phyloP scores from a whole-genome alignment of 2,113 vertebrate species.

The Apodemus sylvaticus region DNA sequence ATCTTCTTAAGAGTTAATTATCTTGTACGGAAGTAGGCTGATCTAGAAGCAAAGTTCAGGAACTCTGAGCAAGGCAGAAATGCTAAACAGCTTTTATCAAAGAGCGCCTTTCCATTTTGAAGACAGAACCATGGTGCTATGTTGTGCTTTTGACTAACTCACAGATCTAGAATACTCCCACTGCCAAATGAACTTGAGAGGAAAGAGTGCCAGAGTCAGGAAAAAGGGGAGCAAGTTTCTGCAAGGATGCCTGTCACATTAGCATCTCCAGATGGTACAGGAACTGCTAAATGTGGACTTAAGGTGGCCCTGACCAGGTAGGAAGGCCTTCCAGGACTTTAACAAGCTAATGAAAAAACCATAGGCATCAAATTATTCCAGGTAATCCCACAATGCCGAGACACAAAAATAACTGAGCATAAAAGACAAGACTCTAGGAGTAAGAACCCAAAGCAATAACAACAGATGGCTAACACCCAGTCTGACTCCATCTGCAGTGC shows the following conservation, averaged over 20 bases:
- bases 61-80: background rate
- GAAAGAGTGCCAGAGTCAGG: background rate
- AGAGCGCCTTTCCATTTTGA: background rate
- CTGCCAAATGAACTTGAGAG: background rate
- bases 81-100: background rate
- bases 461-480: slow-evolving; percentile 52
- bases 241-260: background rate
- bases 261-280: background rate
- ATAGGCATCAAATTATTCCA: slow-evolving; percentile 19
- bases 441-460: slow-evolving; percentile 59
- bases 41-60: background rate
- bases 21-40: background rate
- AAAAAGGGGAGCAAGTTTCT: background rate
- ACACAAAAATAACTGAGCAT: slow-evolving; percentile 56
- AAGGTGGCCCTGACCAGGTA: background rate
- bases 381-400: slow-evolving; percentile 33
- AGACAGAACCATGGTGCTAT: background rate
- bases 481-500: slow-evolving; percentile 40
- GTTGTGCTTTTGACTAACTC: background rate
- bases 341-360: slow-evolving; percentile 50
- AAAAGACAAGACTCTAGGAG: slow-evolving; percentile 58
- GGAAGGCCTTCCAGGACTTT: background rate
- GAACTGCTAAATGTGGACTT: background rate
- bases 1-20: background rate
- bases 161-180: background rate